Percentiles rank a stretch among this genome's conserved stretches.
Evolutionary conservation across 2,113 vertebrate genomes (phyloP).

Genomic region (Donacobius atricapilla): DNA sequence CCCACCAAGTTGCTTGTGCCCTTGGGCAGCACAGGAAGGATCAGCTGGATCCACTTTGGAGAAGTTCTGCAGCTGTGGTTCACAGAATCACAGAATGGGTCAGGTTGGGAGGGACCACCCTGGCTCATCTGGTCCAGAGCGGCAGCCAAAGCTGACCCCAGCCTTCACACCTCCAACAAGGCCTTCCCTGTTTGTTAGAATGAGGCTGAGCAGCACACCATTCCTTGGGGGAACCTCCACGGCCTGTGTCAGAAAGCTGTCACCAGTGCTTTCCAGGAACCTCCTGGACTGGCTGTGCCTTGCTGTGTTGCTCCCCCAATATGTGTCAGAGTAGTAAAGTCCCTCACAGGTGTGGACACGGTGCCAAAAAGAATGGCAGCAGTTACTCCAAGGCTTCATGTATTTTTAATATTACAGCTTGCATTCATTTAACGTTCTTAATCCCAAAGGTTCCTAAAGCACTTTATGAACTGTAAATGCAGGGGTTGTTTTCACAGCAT

Average conservation of each 20-base stretch:
- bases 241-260: not conserved
- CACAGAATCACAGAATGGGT: not conserved
- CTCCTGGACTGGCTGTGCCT: not conserved
- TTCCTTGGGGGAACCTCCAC: not conserved
- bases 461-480: not conserved
- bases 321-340: not conserved
- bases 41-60: not conserved
- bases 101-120: not conserved
- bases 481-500: not conserved
- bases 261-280: not conserved
- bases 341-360: not conserved
- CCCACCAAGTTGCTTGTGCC: not conserved
- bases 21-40: not conserved
- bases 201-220: not conserved
- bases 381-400: not conserved
- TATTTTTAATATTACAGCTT: conserved; percentile 30
- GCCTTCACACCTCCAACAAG: not conserved
- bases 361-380: not conserved
- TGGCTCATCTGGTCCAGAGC: not conserved
- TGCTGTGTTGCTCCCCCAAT: not conserved
- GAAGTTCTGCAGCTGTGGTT: not conserved
- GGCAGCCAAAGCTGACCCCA: not conserved
- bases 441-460: not conserved
- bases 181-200: not conserved
- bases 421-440: not conserved